These are phyloP conservation scores for Dryobotodes eremita DNA, from an alignment of 2,888 invertebrate genomes.

Conservation along the genomic window DNA sequence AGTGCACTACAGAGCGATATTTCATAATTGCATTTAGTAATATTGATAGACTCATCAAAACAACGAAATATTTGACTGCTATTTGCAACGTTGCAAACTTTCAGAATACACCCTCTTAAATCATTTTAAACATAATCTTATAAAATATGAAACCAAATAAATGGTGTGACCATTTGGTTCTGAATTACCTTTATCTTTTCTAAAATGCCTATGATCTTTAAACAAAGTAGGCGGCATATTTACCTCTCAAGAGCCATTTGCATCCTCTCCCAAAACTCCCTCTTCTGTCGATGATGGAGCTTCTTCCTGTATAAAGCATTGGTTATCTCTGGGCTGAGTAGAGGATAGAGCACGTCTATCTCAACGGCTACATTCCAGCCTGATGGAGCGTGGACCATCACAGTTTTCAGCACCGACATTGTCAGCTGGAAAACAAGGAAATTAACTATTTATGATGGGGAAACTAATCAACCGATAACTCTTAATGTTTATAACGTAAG, in stretches of 20 bases:
- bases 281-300: slow-evolving; percentile 87
- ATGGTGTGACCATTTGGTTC: not conserved
- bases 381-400: slow-evolving; percentile 89
- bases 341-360: slow-evolving; percentile 90
- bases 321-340: slow-evolving; percentile 85
- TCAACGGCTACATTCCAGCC: slow-evolving; percentile 91
- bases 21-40: not conserved
- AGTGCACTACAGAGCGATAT: no score
- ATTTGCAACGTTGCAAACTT: not conserved
- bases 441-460: no score
- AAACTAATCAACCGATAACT: not conserved
- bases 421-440: slow-evolving; percentile 86
- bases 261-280: slow-evolving; percentile 89
- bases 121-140: not conserved
- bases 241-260: slow-evolving; percentile 86
- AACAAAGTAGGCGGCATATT: slow-evolving; percentile 37
- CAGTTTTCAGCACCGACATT: slow-evolving; percentile 89
- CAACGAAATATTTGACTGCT: not conserved
- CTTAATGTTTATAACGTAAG: not conserved
- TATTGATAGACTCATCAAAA: not conserved
- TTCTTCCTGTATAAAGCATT: slow-evolving; percentile 77
- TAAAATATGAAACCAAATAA: not conserved
- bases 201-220: not conserved
- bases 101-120: not conserved
- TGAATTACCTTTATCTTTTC: not conserved